A percentile compares a stretch with the other conserved stretches of the same genome.
Evolutionary conservation across 2,797 vertebrate genomes (phyloP).

Genomic region (Epinephelus awoara): DNA sequence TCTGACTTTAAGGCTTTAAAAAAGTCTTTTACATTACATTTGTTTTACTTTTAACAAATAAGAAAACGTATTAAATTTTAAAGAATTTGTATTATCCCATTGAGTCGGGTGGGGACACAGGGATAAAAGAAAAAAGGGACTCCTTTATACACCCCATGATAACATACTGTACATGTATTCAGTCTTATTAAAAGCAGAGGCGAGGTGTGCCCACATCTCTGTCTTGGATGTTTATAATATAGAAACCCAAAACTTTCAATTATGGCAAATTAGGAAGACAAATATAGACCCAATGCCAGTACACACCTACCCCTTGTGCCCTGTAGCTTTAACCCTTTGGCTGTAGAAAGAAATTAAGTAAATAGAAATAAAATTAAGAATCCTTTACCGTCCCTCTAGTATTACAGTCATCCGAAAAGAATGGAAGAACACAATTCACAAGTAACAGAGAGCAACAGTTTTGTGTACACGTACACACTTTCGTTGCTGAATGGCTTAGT

Average conservation of each 20-base stretch:
- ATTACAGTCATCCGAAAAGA: too few relatives aligned
- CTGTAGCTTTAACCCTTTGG: background rate
- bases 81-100: background rate
- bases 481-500: background rate
- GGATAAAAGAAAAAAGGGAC: background rate
- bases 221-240: background rate
- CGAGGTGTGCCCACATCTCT: background rate
- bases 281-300: background rate
- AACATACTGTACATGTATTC: background rate
- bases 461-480: background rate
- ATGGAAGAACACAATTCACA: too few relatives aligned
- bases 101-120: background rate
- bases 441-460: background rate
- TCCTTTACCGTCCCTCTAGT: too few relatives aligned
- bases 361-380: background rate
- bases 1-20: slow-evolving; percentile 1
- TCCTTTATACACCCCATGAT: background rate
- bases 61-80: background rate
- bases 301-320: background rate
- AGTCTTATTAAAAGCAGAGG: background rate
- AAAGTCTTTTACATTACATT: slow-evolving; percentile 5
- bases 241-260: background rate
- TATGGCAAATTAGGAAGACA: background rate
- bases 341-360: background rate
- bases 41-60: slow-evolving; percentile 5